Conservation (phyloP, 92 coral and sea anemone species). For the Micromussa lordhowensis region DNA sequence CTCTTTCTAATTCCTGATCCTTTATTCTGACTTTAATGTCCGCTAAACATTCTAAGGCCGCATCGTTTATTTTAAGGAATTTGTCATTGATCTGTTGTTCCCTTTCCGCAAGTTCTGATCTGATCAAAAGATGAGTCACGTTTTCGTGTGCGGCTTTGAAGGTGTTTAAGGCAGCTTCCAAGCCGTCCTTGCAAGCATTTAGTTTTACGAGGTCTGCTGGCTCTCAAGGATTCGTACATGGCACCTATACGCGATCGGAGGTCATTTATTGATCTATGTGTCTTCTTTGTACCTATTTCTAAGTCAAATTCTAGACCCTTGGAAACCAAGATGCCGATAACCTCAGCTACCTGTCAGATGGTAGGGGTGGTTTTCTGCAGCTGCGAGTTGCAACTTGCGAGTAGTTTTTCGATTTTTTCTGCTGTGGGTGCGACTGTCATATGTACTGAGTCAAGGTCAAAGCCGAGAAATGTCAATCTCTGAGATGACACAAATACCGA, state of each 20-base stretch:
- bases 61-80: background rate
- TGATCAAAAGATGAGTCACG: background rate
- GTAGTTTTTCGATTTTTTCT: conserved; percentile 40
- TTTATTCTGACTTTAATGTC: conserved; percentile 23
- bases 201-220: background rate
- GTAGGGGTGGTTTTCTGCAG: conserved; percentile 10
- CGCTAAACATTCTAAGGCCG: conserved; percentile 36
- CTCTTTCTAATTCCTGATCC: conserved; percentile 39
- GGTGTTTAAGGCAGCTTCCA: background rate
- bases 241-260: background rate
- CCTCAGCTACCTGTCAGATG: conserved; percentile 58
- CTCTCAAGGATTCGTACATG: background rate
- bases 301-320: conserved; percentile 62
- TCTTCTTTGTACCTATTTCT: no score
- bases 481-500: conserved; percentile 50
- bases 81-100: conserved; percentile 20
- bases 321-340: conserved; percentile 63
- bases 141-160: background rate
- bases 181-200: background rate
- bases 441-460: conserved; percentile 36
- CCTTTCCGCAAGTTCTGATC: conserved; percentile 22
- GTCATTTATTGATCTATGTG: conserved; percentile 2
- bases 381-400: conserved; percentile 18
- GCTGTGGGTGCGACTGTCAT: conserved; percentile 43
- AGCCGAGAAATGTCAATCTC: conserved; percentile 53